A percentile compares a stretch with the other conserved stretches of the same genome.
Evolutionary conservation across 2,113 vertebrate species (phyloP).

Genomic region (Otis tarda): DNA sequence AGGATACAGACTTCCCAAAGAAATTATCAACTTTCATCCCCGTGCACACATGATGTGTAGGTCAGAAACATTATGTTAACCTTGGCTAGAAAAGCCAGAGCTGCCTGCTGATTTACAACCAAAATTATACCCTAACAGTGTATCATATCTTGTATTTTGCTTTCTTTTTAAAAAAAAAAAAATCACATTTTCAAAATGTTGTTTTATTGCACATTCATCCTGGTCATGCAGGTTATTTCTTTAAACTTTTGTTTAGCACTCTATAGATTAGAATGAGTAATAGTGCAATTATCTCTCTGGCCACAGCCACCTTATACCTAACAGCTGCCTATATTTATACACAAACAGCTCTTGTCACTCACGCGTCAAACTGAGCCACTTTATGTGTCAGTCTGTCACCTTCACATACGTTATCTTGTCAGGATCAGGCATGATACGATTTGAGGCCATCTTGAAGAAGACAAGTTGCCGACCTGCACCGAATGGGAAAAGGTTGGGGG

Average conservation of each 20-base stretch:
- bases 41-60: background rate
- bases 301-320: background rate
- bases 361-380: background rate
- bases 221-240: constrained; percentile 70
- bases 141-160: constrained; percentile 46
- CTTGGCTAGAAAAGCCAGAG: constrained; percentile 32
- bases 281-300: constrained; percentile 59
- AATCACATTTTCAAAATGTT: constrained; percentile 78
- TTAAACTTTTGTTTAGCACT: constrained; percentile 65
- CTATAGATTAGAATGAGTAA: constrained; percentile 68
- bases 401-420: constrained; percentile 81
- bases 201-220: constrained; percentile 83
- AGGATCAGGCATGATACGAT: constrained; percentile 73
- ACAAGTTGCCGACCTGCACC: constrained; percentile 85
- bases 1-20: background rate
- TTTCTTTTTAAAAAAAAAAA: background rate
- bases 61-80: background rate
- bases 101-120: constrained; percentile 52
- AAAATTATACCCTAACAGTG: constrained; percentile 57
- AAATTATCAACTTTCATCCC: constrained; percentile 13
- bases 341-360: constrained; percentile 46
- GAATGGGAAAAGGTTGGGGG: background rate
- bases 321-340: constrained; percentile 53
- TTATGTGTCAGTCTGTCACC: constrained; percentile 65
- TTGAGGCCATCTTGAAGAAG: constrained; percentile 86